Evolutionary conservation across 2,797 vertebrate genomes (phyloP).

Genomic region (Leuciscus waleckii): DNA sequence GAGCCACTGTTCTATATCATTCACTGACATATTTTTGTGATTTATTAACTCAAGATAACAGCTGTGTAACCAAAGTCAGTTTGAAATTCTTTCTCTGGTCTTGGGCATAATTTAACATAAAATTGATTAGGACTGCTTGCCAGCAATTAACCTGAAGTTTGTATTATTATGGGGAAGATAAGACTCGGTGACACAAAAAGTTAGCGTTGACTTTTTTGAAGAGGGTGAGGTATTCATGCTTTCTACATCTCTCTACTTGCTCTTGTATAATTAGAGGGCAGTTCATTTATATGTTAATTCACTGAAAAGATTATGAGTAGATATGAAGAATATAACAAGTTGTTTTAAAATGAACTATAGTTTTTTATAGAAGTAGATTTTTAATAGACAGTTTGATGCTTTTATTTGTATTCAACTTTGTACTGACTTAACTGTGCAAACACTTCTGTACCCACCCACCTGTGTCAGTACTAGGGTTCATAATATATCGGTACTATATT

Average conservation of each 20-base stretch:
- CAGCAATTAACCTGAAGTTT: constrained; percentile 66
- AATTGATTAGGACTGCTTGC: constrained; percentile 66
- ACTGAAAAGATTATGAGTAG: constrained; percentile 39
- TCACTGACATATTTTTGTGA: constrained; percentile 63
- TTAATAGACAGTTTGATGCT: background rate
- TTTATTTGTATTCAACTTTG: background rate
- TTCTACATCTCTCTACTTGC: constrained; percentile 38
- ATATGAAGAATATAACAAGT: constrained; percentile 22
- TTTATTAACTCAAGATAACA: constrained; percentile 66
- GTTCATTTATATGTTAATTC: constrained; percentile 61
- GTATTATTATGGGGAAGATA: constrained; percentile 56
- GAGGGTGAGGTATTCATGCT: constrained; percentile 38
- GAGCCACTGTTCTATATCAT: constrained; percentile 43
- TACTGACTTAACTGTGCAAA: background rate
- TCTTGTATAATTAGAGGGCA: constrained; percentile 46
- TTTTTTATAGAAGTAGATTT: background rate
- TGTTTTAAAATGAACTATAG: constrained; percentile 16
- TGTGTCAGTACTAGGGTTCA: background rate
- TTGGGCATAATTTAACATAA: constrained; percentile 65
- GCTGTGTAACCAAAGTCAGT: constrained; percentile 53
- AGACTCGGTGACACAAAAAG: constrained; percentile 36
- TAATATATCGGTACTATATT: background rate
- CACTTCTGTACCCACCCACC: background rate
- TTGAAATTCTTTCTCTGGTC: constrained; percentile 59
- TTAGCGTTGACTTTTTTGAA: constrained; percentile 45